Conservation (phyloP, 2,888 invertebrate genomes). For the Junonia oenone region DNA sequence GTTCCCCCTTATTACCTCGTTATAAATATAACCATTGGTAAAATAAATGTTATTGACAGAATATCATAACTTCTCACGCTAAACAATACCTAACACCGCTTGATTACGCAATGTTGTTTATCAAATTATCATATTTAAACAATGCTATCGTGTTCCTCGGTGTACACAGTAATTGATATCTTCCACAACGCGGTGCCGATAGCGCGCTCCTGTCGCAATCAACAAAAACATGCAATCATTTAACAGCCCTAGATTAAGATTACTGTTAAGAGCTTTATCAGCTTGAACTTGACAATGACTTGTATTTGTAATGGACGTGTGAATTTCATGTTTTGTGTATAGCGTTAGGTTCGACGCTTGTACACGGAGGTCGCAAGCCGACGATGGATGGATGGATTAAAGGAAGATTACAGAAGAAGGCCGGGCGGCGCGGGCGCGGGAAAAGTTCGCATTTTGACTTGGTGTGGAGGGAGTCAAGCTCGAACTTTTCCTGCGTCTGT, state of each 20-base stretch:
- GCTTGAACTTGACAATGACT: not conserved
- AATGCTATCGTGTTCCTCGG: not conserved
- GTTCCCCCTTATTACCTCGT: too few species aligned
- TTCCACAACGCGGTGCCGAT: not conserved
- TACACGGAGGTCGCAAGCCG: not conserved
- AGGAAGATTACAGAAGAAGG: constrained; percentile 5
- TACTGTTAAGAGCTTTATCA: not conserved
- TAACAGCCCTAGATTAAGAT: not conserved
- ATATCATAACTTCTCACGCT: not conserved
- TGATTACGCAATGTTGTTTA: not conserved
- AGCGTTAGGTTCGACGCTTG: not conserved
- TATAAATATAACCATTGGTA: too few species aligned
- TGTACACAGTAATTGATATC: not conserved
- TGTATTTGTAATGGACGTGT: not conserved
- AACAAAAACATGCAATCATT: not conserved
- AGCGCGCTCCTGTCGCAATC: not conserved
- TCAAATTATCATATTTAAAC: not conserved
- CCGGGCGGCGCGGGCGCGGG: constrained; percentile 35
- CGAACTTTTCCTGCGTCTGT: constrained; percentile 47
- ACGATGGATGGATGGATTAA: not conserved
- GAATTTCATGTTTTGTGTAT: not conserved
- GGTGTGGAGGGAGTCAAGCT: constrained; percentile 38
- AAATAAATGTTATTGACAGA: too few species aligned
- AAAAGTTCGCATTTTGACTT: constrained; percentile 46
- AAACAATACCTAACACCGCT: not conserved